These are phyloP conservation scores for Butorides virescens DNA, from an alignment of 2,113 vertebrate genomes.

Conservation along the genomic window DNA sequence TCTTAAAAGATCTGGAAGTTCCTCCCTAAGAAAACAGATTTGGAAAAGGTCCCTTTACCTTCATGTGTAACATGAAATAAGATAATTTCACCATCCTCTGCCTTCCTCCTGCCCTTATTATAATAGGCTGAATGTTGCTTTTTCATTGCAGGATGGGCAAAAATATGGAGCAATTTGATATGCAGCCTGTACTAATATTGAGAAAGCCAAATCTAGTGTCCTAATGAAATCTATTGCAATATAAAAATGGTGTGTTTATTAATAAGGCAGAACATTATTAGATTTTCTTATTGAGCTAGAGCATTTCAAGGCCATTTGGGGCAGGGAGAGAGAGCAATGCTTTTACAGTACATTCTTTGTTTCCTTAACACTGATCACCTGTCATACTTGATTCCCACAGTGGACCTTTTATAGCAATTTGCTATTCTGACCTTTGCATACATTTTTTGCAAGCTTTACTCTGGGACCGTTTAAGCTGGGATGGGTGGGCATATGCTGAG, in stretches of 20 bases:
- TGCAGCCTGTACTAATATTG: not conserved
- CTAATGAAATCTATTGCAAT: slow-evolving; percentile 16
- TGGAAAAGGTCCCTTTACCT: not conserved
- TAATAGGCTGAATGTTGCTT: not conserved
- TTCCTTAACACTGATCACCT: slow-evolving; percentile 64
- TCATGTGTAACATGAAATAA: not conserved
- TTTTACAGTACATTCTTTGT: slow-evolving; percentile 63
- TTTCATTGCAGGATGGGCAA: not conserved
- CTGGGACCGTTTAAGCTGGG: slow-evolving; percentile 8
- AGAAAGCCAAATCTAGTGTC: not conserved
- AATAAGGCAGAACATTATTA: slow-evolving; percentile 48
- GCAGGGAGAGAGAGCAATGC: not conserved
- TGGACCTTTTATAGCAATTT: slow-evolving; percentile 56
- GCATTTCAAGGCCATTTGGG: slow-evolving; percentile 19
- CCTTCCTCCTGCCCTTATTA: not conserved
- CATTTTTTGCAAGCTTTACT: slow-evolving; percentile 57
- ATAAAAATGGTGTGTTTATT: slow-evolving; percentile 36
- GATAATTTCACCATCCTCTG: not conserved
- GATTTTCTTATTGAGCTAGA: slow-evolving; percentile 32
- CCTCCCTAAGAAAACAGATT: not conserved
- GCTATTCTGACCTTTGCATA: slow-evolving; percentile 59
- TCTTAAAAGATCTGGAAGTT: not conserved
- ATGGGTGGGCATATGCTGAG: slow-evolving; percentile 17
- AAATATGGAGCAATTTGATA: slow-evolving; percentile 1
- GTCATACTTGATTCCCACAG: slow-evolving; percentile 63